These are phyloP conservation scores for Australoheros scitulus DNA, from an alignment of 2,113 vertebrate species.

Conservation along the genomic window DNA sequence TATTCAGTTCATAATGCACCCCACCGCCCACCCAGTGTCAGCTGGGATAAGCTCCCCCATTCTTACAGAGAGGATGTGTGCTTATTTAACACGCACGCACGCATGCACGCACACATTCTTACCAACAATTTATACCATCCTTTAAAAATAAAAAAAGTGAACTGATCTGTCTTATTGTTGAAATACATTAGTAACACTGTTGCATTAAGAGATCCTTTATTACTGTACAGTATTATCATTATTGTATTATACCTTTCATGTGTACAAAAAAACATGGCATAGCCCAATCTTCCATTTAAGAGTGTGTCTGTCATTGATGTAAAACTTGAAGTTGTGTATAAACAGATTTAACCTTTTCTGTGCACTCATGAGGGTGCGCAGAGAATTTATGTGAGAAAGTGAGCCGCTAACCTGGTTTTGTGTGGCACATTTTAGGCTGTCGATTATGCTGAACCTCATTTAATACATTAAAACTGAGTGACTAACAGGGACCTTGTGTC, in stretches of 20 bases:
- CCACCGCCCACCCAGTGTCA: neutral
- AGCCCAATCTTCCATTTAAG: neutral
- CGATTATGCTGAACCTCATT: neutral
- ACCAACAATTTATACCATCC: too few species aligned
- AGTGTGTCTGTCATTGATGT: neutral
- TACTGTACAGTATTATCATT: neutral
- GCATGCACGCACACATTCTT: neutral
- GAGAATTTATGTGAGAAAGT: neutral
- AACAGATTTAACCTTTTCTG: neutral
- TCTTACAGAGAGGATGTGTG: neutral
- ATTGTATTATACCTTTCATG: neutral
- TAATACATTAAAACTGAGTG: neutral
- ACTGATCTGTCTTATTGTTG: too few species aligned
- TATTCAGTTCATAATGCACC: neutral
- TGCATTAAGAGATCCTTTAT: too few species aligned
- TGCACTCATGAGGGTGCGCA: neutral
- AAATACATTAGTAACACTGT: too few species aligned
- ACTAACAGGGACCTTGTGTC: constrained; percentile 1
- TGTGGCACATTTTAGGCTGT: neutral
- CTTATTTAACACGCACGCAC: neutral
- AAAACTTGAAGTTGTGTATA: neutral
- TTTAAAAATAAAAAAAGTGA: too few species aligned
- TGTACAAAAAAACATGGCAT: rapidly evolving
- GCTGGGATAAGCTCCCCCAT: neutral
- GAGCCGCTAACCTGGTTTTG: neutral